These are phyloP conservation scores for Sylvicola cinctus DNA, from an alignment of 2,888 invertebrate species.

Conservation along the genomic window DNA sequence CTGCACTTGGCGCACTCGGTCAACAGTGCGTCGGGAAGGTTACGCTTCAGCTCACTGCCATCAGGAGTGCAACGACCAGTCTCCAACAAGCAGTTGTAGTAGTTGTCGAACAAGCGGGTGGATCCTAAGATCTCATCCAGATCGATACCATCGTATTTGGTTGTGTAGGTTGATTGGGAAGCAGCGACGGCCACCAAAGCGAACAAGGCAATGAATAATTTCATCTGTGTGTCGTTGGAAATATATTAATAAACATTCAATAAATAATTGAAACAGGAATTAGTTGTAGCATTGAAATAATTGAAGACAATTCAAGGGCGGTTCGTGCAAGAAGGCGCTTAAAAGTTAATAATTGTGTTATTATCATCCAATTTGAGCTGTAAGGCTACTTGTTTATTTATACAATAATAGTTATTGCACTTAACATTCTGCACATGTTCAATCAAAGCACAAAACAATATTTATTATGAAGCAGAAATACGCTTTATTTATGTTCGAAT, in stretches of 20 bases:
- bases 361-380: no score
- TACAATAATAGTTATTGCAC: no score
- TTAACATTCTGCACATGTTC: no score
- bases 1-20: conserved; percentile 47
- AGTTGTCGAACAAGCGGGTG: conserved; percentile 37
- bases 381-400: no score
- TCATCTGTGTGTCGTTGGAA: neutral
- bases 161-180: conserved; percentile 31
- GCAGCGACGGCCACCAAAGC: conserved; percentile 22
- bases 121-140: conserved; percentile 40
- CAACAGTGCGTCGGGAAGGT: conserved; percentile 48
- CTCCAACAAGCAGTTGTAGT: conserved; percentile 41
- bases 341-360: no score
- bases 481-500: no score
- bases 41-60: conserved; percentile 45
- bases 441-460: no score
- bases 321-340: no score
- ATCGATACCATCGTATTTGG: conserved; percentile 46
- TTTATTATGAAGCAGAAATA: no score
- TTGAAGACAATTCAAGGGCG: no score
- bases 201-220: conserved; percentile 21
- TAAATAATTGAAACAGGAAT: neutral
- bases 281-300: no score
- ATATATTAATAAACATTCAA: neutral
- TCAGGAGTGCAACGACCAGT: conserved; percentile 43